Evolutionary conservation across 2,113 vertebrate species (phyloP).

Genomic region (Calonectris borealis): DNA sequence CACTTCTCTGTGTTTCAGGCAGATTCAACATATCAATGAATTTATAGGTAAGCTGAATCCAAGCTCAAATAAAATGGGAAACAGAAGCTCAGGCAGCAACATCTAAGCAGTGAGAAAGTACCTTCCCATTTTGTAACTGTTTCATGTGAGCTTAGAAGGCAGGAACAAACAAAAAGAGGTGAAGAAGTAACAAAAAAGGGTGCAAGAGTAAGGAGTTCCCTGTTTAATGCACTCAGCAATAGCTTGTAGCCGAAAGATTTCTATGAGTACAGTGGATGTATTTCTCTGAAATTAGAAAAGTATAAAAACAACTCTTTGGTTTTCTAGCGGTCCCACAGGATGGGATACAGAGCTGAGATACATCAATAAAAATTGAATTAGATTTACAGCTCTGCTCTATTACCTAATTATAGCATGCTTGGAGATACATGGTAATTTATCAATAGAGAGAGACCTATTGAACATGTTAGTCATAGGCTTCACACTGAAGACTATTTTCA

Average conservation of each 20-base stretch:
- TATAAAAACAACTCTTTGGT: not conserved
- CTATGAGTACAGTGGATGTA: not conserved
- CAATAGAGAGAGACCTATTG: slow-evolving; percentile 50
- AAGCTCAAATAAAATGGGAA: not conserved
- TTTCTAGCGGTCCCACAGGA: slow-evolving; percentile 7
- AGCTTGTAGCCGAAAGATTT: not conserved
- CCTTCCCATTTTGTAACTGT: not conserved
- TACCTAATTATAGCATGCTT: slow-evolving; percentile 54
- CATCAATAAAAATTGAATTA: slow-evolving; percentile 65
- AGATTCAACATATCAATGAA: not conserved
- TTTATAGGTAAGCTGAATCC: not conserved
- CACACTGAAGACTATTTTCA: slow-evolving; percentile 27
- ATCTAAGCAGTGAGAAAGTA: not conserved
- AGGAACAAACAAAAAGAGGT: not conserved
- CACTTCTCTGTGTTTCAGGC: not conserved
- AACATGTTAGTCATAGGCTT: slow-evolving; percentile 29
- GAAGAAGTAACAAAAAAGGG: not conserved
- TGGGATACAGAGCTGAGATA: slow-evolving; percentile 7
- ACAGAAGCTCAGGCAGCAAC: not conserved
- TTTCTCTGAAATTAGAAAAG: slow-evolving; percentile 9
- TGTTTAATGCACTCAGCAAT: not conserved
- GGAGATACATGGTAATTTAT: slow-evolving; percentile 59
- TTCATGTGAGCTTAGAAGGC: not conserved
- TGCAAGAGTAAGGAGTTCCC: not conserved
- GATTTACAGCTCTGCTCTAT: slow-evolving; percentile 40